A percentile compares a stretch with the other conserved stretches of the same genome.
Evolutionary conservation across 2,113 vertebrate genomes (phyloP).

Genomic region (Eolophus roseicapilla): DNA sequence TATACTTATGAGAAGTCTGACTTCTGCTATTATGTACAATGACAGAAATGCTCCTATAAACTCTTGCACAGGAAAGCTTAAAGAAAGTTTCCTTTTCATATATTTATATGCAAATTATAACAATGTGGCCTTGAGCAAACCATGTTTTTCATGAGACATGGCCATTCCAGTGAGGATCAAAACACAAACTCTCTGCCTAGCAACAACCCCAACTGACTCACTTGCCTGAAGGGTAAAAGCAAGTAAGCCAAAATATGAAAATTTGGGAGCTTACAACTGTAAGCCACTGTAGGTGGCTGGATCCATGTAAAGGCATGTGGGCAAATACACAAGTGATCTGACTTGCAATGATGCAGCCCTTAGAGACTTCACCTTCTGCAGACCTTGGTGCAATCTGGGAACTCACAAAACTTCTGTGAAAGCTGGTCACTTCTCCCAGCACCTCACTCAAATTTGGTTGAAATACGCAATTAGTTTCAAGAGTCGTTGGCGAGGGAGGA

Average conservation of each 20-base stretch:
- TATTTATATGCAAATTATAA: conserved; percentile 42
- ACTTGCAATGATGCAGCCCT: neutral
- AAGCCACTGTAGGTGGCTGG: neutral
- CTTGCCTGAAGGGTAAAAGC: neutral
- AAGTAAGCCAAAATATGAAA: conserved; percentile 16
- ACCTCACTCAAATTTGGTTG: neutral
- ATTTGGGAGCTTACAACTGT: neutral
- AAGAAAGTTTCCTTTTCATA: conserved; percentile 32
- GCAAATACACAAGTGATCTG: neutral
- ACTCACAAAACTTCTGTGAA: neutral
- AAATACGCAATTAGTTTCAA: neutral
- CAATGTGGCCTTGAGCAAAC: conserved; percentile 25
- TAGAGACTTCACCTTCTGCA: neutral
- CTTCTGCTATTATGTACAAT: conserved; percentile 20
- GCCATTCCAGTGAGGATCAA: conserved; percentile 20
- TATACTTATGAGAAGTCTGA: neutral
- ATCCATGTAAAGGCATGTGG: neutral
- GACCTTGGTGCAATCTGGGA: neutral
- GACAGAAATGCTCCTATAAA: conserved; percentile 12
- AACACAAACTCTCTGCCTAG: conserved; percentile 11
- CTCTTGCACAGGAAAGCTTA: neutral
- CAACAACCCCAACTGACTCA: conserved; percentile 12
- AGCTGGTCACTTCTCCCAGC: neutral
- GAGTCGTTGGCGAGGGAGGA: neutral
- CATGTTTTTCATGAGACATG: conserved; percentile 15